phyloP scores from a whole-genome alignment of 2,888 invertebrate species.

The Leistus spinibarbis region DNA sequence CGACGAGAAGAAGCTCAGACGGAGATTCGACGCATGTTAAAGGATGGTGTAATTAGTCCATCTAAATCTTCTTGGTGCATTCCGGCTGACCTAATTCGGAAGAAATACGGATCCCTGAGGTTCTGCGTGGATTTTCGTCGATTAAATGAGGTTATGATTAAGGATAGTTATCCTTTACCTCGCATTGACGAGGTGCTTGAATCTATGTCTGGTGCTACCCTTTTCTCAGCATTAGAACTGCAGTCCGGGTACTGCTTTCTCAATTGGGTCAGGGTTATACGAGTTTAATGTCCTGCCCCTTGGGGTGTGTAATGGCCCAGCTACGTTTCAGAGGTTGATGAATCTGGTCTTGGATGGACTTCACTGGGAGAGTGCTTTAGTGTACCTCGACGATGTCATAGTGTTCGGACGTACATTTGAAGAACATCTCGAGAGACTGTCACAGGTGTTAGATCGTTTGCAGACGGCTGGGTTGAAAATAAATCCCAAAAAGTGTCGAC shows the following conservation, averaged over 20 bases:
- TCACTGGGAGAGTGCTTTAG: too few species aligned
- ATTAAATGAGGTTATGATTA: not conserved
- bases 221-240: not conserved
- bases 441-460: too few species aligned
- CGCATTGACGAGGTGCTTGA: constrained; percentile 8
- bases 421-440: too few species aligned
- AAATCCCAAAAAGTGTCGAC: too few species aligned
- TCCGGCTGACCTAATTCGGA: not conserved
- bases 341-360: too few species aligned
- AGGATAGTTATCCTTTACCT: not conserved
- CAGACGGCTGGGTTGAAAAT: too few species aligned
- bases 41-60: constrained; percentile 2
- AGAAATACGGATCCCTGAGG: constrained; percentile 1
- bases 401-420: too few species aligned
- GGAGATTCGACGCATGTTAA: not conserved
- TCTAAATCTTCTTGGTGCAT: constrained; percentile 1
- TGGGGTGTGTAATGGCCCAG: too few species aligned
- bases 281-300: too few species aligned
- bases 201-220: not conserved
- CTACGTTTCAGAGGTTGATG: too few species aligned
- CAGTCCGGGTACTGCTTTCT: not conserved
- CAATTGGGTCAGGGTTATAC: too few species aligned
- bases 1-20: constrained; percentile 6
- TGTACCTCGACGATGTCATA: too few species aligned
- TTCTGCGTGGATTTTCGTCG: constrained; percentile 10